phyloP scores from a whole-genome alignment of 2,113 vertebrate species.

The Calidris pugnax region DNA sequence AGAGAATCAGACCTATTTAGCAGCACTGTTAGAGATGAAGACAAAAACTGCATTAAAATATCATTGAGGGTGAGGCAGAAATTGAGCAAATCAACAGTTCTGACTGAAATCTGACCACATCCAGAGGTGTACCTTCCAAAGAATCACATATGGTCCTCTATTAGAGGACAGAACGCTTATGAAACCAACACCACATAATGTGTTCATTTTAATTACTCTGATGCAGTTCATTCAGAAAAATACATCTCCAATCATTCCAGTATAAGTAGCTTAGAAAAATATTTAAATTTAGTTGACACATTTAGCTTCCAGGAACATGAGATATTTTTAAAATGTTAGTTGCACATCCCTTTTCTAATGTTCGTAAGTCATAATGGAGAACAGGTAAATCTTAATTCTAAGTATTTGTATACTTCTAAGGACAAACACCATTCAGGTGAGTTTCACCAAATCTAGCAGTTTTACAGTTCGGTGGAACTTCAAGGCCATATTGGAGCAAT shows the following conservation, averaged over 20 bases:
- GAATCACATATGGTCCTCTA: neutral
- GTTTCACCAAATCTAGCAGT: neutral
- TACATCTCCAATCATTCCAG: neutral
- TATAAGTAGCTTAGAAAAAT: neutral
- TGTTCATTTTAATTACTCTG: neutral
- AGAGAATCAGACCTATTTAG: constrained; percentile 76
- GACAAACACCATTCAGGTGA: neutral
- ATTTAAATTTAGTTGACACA: neutral
- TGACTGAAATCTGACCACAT: constrained; percentile 55
- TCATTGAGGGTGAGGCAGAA: constrained; percentile 67
- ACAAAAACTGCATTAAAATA: constrained; percentile 73
- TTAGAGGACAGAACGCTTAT: neutral
- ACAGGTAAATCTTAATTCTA: neutral
- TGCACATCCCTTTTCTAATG: neutral
- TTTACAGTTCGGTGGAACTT: neutral
- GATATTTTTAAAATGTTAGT: neutral
- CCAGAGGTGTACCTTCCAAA: neutral
- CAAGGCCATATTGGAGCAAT: accelerated
- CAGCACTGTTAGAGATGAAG: constrained; percentile 72
- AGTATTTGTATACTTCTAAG: neutral
- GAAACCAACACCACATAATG: neutral
- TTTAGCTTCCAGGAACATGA: neutral
- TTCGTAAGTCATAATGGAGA: neutral
- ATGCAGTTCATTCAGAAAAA: neutral
- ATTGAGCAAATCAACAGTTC: constrained; percentile 58